A percentile compares a stretch with the other conserved stretches of the same genome.
phyloP scores from a whole-genome alignment of 2,888 invertebrate species.

The Torymus auratus region DNA sequence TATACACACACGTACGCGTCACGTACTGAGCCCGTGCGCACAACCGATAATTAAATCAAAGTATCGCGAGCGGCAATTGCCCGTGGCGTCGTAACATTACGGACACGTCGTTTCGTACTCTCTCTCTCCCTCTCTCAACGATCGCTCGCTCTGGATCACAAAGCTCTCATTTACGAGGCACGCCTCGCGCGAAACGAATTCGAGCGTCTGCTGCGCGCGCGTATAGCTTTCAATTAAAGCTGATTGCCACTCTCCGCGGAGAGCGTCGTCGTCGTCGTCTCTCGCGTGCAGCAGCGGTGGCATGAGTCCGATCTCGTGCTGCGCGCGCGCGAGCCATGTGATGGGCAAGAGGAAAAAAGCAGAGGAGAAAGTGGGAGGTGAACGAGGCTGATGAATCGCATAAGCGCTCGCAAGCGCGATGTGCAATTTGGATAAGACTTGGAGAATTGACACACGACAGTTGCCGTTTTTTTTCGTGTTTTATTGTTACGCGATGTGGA shows the following conservation, averaged over 20 bases:
- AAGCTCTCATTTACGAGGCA: conserved; percentile 40
- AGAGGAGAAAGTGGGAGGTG: neutral
- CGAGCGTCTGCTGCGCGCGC: conserved; percentile 2
- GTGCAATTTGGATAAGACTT: no score
- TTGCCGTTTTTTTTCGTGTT: no score
- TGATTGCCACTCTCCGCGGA: conserved; percentile 32
- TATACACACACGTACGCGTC: no score
- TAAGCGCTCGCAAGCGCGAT: neutral
- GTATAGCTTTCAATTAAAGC: conserved; percentile 52
- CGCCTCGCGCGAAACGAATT: conserved; percentile 31
- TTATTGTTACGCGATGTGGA: no score
- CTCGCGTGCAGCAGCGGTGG: neutral
- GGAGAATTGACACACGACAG: no score
- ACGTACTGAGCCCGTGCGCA: neutral
- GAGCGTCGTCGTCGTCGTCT: neutral
- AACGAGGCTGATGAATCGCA: neutral
- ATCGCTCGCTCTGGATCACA: conserved; percentile 30
- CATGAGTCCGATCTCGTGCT: no score
- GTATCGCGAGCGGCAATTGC: conserved; percentile 26
- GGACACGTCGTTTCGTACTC: neutral
- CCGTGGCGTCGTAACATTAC: conserved; percentile 20
- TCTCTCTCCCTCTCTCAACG: neutral
- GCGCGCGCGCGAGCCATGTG: no score
- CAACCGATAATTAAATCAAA: conserved; percentile 18
- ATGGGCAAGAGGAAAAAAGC: neutral